Conservation (phyloP, 2,113 vertebrate species). For the Nothoprocta pentlandii region DNA sequence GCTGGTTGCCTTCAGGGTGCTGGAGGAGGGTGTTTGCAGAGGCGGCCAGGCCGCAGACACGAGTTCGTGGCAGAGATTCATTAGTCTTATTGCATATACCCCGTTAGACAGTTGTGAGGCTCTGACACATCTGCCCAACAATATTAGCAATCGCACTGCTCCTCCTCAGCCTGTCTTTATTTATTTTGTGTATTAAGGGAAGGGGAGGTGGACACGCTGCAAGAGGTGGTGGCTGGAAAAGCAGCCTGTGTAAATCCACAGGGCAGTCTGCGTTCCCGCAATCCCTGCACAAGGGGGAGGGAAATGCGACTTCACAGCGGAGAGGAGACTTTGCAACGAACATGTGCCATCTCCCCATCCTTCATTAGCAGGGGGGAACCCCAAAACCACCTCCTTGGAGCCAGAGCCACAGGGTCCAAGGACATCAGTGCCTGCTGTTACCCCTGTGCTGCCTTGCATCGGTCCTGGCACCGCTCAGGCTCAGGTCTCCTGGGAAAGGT, state of each 20-base stretch:
- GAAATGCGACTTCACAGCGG: neutral
- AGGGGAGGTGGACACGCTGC: neutral
- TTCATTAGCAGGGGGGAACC: rapidly evolving
- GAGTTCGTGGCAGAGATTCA: conserved; percentile 54
- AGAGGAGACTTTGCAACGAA: neutral
- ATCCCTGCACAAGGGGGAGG: neutral
- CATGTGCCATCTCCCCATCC: neutral
- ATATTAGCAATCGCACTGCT: neutral
- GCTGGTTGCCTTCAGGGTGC: neutral
- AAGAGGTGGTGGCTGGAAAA: neutral
- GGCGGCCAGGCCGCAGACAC: neutral
- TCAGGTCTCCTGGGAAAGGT: neutral
- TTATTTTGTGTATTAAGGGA: neutral
- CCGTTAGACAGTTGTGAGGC: conserved; percentile 12
- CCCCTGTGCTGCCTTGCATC: neutral
- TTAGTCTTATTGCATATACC: conserved; percentile 42
- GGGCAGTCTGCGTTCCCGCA: neutral
- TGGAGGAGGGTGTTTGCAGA: neutral
- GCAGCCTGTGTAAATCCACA: neutral
- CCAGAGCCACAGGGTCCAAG: neutral
- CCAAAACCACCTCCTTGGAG: rapidly evolving
- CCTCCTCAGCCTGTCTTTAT: neutral
- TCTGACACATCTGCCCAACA: conserved; percentile 24
- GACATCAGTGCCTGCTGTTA: neutral
- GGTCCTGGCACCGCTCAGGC: neutral